Conservation (phyloP, 2,888 invertebrate species). For the Osmoderma eremita region DNA sequence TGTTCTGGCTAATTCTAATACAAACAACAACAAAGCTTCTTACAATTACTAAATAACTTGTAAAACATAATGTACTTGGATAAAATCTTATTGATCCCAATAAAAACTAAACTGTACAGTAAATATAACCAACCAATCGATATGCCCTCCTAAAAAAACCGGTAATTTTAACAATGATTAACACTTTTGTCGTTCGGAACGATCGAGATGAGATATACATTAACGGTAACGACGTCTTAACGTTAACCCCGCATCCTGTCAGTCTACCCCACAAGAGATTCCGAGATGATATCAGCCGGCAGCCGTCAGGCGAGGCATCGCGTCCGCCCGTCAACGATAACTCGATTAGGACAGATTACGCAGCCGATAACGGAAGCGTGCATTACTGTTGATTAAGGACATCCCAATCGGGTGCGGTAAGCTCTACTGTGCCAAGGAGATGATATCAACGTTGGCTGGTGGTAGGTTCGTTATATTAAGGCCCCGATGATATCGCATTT, state of each 20-base stretch:
- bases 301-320: constrained; percentile 22
- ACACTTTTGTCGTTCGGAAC: background rate
- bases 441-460: background rate
- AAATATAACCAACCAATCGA: no score
- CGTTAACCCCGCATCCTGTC: constrained; percentile 14
- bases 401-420: constrained; percentile 43
- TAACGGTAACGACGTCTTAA: constrained; percentile 11
- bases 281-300: constrained; percentile 27
- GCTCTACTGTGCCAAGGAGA: constrained; percentile 6
- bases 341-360: constrained; percentile 50
- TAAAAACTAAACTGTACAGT: no score
- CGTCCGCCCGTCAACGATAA: constrained; percentile 48
- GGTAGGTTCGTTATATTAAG: background rate
- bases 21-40: no score
- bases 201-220: background rate
- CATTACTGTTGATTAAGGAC: constrained; percentile 51
- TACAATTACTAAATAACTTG: no score
- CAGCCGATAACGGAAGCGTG: constrained; percentile 51
- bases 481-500: no score
- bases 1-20: no score
- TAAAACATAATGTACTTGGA: no score
- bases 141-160: no score
- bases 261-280: constrained; percentile 6
- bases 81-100: no score
- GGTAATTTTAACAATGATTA: constrained; percentile 5